Conservation (phyloP, 2,888 invertebrate genomes). For the Hybos culiciformis region DNA sequence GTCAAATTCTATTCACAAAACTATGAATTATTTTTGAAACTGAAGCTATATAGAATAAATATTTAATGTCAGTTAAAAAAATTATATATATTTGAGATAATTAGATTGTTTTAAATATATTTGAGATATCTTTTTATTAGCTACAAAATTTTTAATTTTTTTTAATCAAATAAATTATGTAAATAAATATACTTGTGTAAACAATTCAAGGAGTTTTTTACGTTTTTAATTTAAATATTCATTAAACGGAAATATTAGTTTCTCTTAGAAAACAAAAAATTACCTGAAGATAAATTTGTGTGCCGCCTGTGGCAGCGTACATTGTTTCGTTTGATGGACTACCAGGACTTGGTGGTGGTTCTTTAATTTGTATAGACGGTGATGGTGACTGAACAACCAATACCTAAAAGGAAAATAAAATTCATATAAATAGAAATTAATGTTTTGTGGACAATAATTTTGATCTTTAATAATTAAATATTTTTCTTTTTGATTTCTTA, state of each 20-base stretch:
- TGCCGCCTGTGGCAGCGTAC: slow-evolving; percentile 37
- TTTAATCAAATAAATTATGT: neutral
- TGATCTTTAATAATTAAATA: neutral
- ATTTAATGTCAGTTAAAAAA: no score
- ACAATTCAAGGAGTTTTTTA: neutral
- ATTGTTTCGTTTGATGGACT: slow-evolving; percentile 32
- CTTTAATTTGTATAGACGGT: slow-evolving; percentile 30
- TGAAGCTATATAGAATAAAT: no score
- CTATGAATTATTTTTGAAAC: no score
- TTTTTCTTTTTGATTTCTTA: neutral
- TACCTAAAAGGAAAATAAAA: slow-evolving; percentile 25
- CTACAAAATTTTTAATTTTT: neutral
- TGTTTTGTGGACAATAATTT: neutral
- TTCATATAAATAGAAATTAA: slow-evolving; percentile 7
- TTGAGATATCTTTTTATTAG: no score
- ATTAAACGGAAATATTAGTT: neutral
- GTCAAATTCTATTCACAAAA: no score
- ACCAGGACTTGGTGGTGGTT: slow-evolving; percentile 32
- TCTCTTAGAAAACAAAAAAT: slow-evolving; percentile 14
- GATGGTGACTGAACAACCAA: slow-evolving; percentile 32
- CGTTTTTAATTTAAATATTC: neutral
- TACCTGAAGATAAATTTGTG: slow-evolving; percentile 38
- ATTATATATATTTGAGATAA: no score
- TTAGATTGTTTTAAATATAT: no score
- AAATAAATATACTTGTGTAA: neutral